Conservation (phyloP, 2,113 vertebrate genomes). For the Platichthys flesus region DNA sequence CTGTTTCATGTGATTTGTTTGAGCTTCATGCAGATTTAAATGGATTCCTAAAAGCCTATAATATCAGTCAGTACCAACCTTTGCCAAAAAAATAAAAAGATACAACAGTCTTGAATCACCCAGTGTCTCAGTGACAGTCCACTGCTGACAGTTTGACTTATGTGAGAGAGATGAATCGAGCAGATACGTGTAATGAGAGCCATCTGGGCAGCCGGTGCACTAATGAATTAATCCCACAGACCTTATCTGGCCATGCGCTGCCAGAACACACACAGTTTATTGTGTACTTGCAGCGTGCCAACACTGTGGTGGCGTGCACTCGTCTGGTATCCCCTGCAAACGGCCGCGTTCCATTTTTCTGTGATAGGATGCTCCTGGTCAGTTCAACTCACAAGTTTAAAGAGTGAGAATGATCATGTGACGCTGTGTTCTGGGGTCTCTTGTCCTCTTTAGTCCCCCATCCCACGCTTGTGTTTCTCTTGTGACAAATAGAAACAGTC, state of each 20-base stretch:
- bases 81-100: conserved; percentile 4
- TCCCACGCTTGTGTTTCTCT: not conserved
- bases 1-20: conserved; percentile 6
- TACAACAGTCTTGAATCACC: conserved; percentile 5
- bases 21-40: conserved; percentile 24
- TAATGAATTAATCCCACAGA: conserved; percentile 51
- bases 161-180: conserved; percentile 34
- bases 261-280: conserved; percentile 42
- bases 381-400: too few relatives aligned
- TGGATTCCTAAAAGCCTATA: not conserved
- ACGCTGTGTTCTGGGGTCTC: not conserved
- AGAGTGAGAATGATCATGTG: too few relatives aligned
- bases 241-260: conserved; percentile 43
- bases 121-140: not conserved
- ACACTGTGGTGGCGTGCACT: too few relatives aligned
- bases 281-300: conserved; percentile 5
- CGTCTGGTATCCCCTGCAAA: too few relatives aligned
- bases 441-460: not conserved
- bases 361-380: too few relatives aligned
- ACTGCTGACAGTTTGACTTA: conserved; percentile 31
- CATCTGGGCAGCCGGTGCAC: conserved; percentile 36
- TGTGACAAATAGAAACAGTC: conserved; percentile 1
- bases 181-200: conserved; percentile 56
- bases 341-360: too few relatives aligned
- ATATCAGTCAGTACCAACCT: conserved; percentile 3